phyloP scores from a whole-genome alignment of 2,797 vertebrate species.

The Poecilia picta region DNA sequence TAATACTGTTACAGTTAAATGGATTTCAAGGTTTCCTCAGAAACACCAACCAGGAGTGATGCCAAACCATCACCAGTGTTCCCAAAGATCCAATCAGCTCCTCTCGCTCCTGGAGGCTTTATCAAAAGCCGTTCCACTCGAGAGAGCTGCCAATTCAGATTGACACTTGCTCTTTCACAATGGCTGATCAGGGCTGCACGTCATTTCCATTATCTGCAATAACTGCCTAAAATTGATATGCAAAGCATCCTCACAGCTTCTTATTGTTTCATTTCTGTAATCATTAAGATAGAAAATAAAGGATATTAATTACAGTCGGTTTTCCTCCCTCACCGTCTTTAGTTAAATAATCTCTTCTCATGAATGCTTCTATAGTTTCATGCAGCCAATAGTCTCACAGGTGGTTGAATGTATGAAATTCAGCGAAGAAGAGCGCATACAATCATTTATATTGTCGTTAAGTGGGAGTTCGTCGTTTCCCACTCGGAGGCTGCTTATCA shows the following conservation, averaged over 20 bases:
- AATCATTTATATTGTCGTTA: constrained; percentile 41
- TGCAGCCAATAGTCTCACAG: constrained; percentile 46
- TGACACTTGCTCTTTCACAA: constrained; percentile 55
- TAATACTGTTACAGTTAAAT: constrained; percentile 58
- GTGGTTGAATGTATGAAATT: constrained; percentile 44
- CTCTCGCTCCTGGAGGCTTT: constrained; percentile 42
- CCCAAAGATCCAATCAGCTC: constrained; percentile 62
- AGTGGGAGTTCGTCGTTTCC: constrained; percentile 32
- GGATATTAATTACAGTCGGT: constrained; percentile 58
- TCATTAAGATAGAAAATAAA: constrained; percentile 60
- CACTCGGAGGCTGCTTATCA: constrained; percentile 16
- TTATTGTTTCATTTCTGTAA: constrained; percentile 51
- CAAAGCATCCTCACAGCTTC: constrained; percentile 57
- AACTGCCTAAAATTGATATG: constrained; percentile 62
- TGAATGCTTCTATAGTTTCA: constrained; percentile 12
- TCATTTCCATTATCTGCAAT: constrained; percentile 48
- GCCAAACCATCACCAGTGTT: constrained; percentile 30
- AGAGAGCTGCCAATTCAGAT: constrained; percentile 46
- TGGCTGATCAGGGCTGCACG: constrained; percentile 43
- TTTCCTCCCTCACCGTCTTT: constrained; percentile 19
- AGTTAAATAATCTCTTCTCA: constrained; percentile 13
- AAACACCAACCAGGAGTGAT: constrained; percentile 31
- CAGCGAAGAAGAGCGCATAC: constrained; percentile 19
- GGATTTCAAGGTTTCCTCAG: constrained; percentile 56
- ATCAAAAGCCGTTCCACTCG: constrained; percentile 47